These are phyloP conservation scores for western clawed frog (Xenopus tropicalis) DNA, from an alignment of 2,113 vertebrate genomes.

Conservation along the genomic window DNA sequence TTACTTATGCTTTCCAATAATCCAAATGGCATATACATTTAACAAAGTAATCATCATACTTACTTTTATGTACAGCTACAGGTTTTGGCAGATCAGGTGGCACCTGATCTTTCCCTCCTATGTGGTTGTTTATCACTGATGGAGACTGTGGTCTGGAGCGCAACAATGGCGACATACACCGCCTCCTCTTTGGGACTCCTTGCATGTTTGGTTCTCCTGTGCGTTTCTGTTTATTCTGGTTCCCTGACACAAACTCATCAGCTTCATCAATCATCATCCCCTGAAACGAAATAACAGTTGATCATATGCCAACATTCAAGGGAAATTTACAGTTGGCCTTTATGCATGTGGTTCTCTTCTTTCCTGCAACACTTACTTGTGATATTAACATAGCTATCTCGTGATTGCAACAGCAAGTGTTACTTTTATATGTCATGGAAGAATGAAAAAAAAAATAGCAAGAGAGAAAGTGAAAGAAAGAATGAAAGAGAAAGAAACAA, in stretches of 20 bases:
- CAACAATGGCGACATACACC: conserved; percentile 72
- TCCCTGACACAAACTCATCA: conserved; percentile 76
- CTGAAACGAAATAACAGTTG: conserved; percentile 48
- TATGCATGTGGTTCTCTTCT: neutral
- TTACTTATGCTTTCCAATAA: no score
- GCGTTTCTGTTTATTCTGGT: conserved; percentile 76
- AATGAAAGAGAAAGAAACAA: no score
- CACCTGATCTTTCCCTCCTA: conserved; percentile 66
- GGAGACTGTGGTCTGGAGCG: conserved; percentile 59
- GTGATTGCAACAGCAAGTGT: no score
- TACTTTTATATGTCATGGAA: no score
- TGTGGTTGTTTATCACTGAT: conserved; percentile 62
- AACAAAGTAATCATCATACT: conserved; percentile 24
- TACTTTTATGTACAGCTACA: conserved; percentile 67
- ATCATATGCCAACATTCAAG: no score
- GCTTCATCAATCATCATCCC: conserved; percentile 85
- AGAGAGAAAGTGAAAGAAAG: no score
- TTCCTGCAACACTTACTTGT: neutral
- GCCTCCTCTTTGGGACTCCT: conserved; percentile 66
- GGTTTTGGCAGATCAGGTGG: conserved; percentile 65
- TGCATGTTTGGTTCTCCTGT: conserved; percentile 72
- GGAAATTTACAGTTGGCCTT: no score
- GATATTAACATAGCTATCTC: no score
- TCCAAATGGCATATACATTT: no score
- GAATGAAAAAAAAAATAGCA: no score